Conservation (phyloP, 2,888 invertebrate genomes). For the Oeneis ivallda region DNA sequence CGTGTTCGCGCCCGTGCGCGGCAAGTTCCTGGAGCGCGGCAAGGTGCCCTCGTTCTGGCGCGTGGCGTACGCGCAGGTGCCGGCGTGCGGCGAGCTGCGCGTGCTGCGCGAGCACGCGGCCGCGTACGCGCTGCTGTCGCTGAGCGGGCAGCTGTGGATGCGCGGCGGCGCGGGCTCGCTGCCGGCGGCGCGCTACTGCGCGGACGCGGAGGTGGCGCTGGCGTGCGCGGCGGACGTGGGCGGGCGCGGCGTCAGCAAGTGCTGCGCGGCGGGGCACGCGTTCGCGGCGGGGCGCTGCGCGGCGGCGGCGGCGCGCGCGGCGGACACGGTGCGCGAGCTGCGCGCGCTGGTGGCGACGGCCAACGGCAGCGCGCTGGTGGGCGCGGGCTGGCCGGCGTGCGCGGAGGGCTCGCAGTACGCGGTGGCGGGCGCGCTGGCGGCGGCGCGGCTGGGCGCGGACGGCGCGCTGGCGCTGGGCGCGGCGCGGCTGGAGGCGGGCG, state of each 20-base stretch:
- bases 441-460: conserved; percentile 74
- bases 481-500: conserved; percentile 60
- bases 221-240: conserved; percentile 80
- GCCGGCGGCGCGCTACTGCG: conserved; percentile 84
- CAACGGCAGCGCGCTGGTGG: conserved; percentile 64
- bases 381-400: conserved; percentile 81
- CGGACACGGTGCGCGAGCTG: conserved; percentile 60
- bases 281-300: conserved; percentile 81
- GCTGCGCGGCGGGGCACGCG: conserved; percentile 85
- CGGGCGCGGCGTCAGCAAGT: conserved; percentile 76
- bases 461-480: conserved; percentile 74
- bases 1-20: conserved; percentile 79
- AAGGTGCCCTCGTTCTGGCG: conserved; percentile 77
- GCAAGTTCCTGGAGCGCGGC: conserved; percentile 62
- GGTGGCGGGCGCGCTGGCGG: conserved; percentile 80
- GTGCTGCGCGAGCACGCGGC: conserved; percentile 66
- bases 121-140: conserved; percentile 81
- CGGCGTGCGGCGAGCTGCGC: conserved; percentile 55
- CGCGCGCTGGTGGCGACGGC: conserved; percentile 44
- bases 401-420: conserved; percentile 74
- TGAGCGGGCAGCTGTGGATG: conserved; percentile 84
- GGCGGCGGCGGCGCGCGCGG: conserved; percentile 56
- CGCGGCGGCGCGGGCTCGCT: conserved; percentile 74
- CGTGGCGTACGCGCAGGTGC: conserved; percentile 62
- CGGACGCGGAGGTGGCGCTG: conserved; percentile 84